phyloP scores from a whole-genome alignment of 2,113 vertebrate genomes.

The Pseudois nayaur region DNA sequence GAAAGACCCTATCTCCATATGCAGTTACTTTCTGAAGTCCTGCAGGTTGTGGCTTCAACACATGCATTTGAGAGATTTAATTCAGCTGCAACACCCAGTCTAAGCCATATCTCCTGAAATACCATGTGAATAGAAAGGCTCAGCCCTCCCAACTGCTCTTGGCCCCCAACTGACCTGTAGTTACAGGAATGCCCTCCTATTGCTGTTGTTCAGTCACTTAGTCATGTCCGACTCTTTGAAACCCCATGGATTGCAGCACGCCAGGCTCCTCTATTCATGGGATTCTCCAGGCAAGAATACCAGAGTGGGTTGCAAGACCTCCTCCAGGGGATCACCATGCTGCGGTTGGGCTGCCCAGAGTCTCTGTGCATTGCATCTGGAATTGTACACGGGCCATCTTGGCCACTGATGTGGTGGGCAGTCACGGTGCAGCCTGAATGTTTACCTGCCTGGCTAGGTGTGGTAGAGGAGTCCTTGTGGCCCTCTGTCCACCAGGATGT shows the following conservation, averaged over 20 bases:
- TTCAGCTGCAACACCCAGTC: background rate
- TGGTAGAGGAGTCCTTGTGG: background rate
- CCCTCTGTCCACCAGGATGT: background rate
- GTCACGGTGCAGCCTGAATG: background rate
- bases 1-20: background rate
- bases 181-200: background rate
- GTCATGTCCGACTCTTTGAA: background rate
- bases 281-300: background rate
- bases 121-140: background rate
- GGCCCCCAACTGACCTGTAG: background rate
- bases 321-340: background rate
- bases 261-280: background rate
- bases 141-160: background rate
- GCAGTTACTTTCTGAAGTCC: background rate
- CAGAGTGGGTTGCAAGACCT: background rate
- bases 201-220: background rate
- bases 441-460: background rate
- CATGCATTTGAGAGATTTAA: background rate
- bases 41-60: background rate
- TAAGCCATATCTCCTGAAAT: background rate
- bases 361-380: background rate
- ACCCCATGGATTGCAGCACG: background rate
- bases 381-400: background rate
- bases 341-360: background rate
- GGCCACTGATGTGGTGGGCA: background rate